Conservation (phyloP, 1,140 invertebrate species). For the Seison nebaliae region DNA sequence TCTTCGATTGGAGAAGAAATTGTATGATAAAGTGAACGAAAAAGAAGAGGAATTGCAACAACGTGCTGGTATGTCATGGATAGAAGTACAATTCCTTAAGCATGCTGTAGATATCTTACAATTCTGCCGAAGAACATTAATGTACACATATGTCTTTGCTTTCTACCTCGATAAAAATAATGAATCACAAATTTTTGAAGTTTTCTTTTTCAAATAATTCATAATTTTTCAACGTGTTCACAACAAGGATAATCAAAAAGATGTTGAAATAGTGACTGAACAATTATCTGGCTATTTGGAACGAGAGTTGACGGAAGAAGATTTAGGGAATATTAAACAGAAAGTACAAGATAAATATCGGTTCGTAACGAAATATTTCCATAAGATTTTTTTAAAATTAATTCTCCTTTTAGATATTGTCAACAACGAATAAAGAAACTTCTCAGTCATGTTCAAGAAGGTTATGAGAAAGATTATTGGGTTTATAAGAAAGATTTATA, state of each 20-base stretch:
- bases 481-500: slow-evolving; percentile 27
- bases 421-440: slow-evolving; percentile 72
- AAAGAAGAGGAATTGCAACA: slow-evolving; percentile 99
- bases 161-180: slow-evolving; percentile 92
- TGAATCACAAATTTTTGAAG: slow-evolving; percentile 89
- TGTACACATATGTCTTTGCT: slow-evolving; percentile 98
- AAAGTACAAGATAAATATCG: slow-evolving; percentile 97
- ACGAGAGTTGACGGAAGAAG: slow-evolving; percentile 83
- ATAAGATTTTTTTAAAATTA: no score
- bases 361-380: slow-evolving; percentile 29
- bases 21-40: slow-evolving; percentile 42
- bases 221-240: slow-evolving; percentile 1
- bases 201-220: slow-evolving; percentile 21
- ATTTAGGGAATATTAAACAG: slow-evolving; percentile 86
- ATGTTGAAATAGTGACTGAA: slow-evolving; percentile 84
- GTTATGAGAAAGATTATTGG: slow-evolving; percentile 94
- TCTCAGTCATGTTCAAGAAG: slow-evolving; percentile 82
- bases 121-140: slow-evolving; percentile 78
- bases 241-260: slow-evolving; percentile 66
- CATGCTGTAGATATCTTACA: slow-evolving; percentile 90
- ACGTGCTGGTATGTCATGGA: slow-evolving; percentile 98
- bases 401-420: slow-evolving; percentile 68
- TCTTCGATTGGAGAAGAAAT: slow-evolving; percentile 81
- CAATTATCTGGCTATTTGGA: slow-evolving; percentile 85
- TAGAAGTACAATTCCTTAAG: slow-evolving; percentile 87